Base-by-base conservation (phyloP, 2,113 vertebrate species). In the Grammomys dolichurus region DNA sequence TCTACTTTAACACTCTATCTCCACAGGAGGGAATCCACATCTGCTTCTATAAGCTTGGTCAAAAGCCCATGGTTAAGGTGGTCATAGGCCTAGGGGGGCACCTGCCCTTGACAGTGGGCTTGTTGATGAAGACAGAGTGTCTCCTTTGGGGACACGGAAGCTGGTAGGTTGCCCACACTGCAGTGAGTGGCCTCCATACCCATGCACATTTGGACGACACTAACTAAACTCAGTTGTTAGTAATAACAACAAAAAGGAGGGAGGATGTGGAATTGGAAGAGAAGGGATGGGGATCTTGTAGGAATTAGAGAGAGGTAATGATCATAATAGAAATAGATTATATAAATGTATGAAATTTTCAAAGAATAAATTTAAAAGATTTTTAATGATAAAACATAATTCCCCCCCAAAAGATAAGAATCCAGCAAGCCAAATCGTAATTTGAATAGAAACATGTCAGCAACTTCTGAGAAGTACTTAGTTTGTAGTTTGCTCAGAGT, bases 391-490 rank as follows among this genome's bases (percentile, higher is more conserved):
- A 48, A 67, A 67, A 69, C 31, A 67, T 48, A 67, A 67, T 65
- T 51, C 6, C 65, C 26, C 28, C 65, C 36, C 12, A 14, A 95
- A 94, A 97, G 78, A 96, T 89, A 88, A 84, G 97, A 96, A 78
- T 94, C 96, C 77, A 93, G 90, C 65, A 81, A 94, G 3, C 95
- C 56, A 89, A 97, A 88, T 86, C 96, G 84, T 96, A 98, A 97
- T 97, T 97, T 24, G 56, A 97, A 96, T 93, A 95, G 96, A 94
- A 97, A 95, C 70, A 77, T 93, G 84, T 95, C 82, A 90, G 92
- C 96, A 97, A 90, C 77, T 94, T 81, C 56, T 69, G 40, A 95
- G 26, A 84, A 24, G 76, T 54, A 92, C 95, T 90, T 76, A 43
- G 97, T 97, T 81, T 86, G 40, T 76, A 96, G 88, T 63, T 93